Percentiles rank a stretch among this genome's conserved stretches.
Evolutionary conservation across 2,888 invertebrate species (phyloP).

Genomic region (Plebejus melissa): DNA sequence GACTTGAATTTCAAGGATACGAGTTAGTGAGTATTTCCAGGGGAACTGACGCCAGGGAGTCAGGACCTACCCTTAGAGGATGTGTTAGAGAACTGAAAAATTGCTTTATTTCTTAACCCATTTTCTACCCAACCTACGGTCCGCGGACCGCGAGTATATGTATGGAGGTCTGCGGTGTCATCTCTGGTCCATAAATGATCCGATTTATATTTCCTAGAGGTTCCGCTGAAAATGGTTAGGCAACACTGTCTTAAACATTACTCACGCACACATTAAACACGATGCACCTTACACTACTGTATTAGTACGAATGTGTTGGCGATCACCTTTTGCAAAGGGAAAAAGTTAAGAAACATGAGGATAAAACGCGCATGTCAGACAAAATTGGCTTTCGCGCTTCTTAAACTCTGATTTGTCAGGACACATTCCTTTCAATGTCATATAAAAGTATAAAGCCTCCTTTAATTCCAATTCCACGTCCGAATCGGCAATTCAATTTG

Average conservation of each 20-base stretch:
- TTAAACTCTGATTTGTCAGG: slow-evolving; percentile 53
- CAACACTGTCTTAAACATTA: too few relatives aligned
- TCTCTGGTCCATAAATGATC: too few relatives aligned
- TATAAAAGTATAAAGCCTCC: slow-evolving; percentile 6
- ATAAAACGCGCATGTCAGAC: slow-evolving; percentile 56
- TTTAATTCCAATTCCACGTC: slow-evolving; percentile 3
- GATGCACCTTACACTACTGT: neutral
- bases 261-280: neutral
- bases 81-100: too few relatives aligned
- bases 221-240: too few relatives aligned
- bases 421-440: slow-evolving; percentile 33
- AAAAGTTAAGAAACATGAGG: slow-evolving; percentile 40
- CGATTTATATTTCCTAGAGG: too few relatives aligned
- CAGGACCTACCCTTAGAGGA: too few relatives aligned
- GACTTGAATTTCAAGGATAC: too few relatives aligned
- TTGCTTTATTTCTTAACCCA: neutral
- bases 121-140: too few relatives aligned
- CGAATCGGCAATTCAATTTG: neutral
- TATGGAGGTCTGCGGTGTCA: too few relatives aligned
- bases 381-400: slow-evolving; percentile 57
- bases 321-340: slow-evolving; percentile 53
- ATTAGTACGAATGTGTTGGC: slow-evolving; percentile 43
- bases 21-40: too few relatives aligned
- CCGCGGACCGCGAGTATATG: too few relatives aligned
- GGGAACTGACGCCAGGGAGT: too few relatives aligned